These are phyloP conservation scores for Hydriomena furcata DNA, from an alignment of 2,888 invertebrate species.

Conservation along the genomic window DNA sequence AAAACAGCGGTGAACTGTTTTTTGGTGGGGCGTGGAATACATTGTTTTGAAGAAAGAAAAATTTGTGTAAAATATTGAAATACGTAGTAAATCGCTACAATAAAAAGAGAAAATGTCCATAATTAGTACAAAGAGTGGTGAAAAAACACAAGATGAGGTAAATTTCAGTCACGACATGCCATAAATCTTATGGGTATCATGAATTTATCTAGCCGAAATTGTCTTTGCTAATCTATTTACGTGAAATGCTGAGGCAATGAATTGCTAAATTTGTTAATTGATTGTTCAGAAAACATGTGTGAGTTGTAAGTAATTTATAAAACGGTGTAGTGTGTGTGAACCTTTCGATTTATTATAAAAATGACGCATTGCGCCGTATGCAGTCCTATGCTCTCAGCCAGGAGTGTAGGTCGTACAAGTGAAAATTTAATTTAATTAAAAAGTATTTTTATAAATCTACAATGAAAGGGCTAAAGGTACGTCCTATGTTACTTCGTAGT, in stretches of 20 bases:
- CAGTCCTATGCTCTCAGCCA: not conserved
- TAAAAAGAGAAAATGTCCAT: slow-evolving; percentile 71
- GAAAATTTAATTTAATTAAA: not conserved
- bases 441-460: slow-evolving; percentile 2
- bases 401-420: slow-evolving; percentile 7
- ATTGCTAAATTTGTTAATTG: slow-evolving; percentile 7
- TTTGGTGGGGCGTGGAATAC: too few species aligned
- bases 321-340: slow-evolving; percentile 1
- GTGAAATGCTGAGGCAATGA: slow-evolving; percentile 1
- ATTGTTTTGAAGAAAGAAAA: not conserved
- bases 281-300: not conserved
- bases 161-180: slow-evolving; percentile 35
- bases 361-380: slow-evolving; percentile 50
- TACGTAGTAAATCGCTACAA: slow-evolving; percentile 20
- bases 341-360: slow-evolving; percentile 23
- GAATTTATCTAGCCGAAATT: not conserved
- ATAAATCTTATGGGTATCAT: not conserved
- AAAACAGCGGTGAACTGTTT: too few species aligned
- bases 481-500: not conserved
- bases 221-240: slow-evolving; percentile 6
- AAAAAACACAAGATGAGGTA: slow-evolving; percentile 89
- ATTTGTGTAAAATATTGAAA: not conserved
- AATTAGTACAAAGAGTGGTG: slow-evolving; percentile 62
- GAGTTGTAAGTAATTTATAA: slow-evolving; percentile 2
- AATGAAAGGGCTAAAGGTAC: slow-evolving; percentile 18